A percentile compares a stretch with the other conserved stretches of the same genome.
phyloP scores from a whole-genome alignment of 1,140 invertebrate species.

The Polypedilum vanderplanki region DNA sequence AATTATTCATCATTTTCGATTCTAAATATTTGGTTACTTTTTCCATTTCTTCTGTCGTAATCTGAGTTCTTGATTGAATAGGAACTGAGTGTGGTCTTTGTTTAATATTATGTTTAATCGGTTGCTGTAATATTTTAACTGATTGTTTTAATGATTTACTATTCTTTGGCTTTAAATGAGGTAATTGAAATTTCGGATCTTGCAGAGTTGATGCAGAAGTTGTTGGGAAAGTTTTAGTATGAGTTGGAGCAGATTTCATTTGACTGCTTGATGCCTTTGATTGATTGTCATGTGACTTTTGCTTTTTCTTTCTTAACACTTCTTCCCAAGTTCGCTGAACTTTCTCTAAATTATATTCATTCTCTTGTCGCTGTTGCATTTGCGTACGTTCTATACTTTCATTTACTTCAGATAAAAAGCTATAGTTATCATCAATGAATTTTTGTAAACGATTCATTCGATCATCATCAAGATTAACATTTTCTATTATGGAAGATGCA shows the following conservation, averaged over 20 bases:
- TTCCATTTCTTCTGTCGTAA: not conserved
- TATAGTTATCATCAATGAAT: slow-evolving; percentile 40
- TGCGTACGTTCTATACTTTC: slow-evolving; percentile 32
- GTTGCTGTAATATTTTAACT: not conserved
- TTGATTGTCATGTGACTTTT: not conserved
- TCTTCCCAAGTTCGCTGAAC: not conserved
- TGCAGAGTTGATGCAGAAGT: not conserved
- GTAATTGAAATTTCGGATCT: not conserved
- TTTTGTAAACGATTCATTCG: slow-evolving; percentile 36
- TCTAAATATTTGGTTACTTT: slow-evolving; percentile 16
- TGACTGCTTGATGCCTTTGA: not conserved
- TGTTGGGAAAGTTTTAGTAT: not conserved
- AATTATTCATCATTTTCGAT: slow-evolving; percentile 32
- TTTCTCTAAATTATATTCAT: not conserved
- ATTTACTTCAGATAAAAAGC: slow-evolving; percentile 39
- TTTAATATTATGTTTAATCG: too few species aligned
- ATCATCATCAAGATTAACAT: slow-evolving; percentile 30
- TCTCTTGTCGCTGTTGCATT: not conserved
- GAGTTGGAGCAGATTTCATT: not conserved
- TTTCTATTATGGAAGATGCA: not conserved
- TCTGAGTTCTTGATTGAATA: not conserved
- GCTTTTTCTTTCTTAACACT: not conserved
- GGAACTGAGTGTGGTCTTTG: not conserved
- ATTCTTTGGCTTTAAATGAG: not conserved
- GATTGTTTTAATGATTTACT: not conserved